Evolutionary conservation across 2,888 invertebrate species (phyloP).

Genomic region (Eupithecia abbreviata): DNA sequence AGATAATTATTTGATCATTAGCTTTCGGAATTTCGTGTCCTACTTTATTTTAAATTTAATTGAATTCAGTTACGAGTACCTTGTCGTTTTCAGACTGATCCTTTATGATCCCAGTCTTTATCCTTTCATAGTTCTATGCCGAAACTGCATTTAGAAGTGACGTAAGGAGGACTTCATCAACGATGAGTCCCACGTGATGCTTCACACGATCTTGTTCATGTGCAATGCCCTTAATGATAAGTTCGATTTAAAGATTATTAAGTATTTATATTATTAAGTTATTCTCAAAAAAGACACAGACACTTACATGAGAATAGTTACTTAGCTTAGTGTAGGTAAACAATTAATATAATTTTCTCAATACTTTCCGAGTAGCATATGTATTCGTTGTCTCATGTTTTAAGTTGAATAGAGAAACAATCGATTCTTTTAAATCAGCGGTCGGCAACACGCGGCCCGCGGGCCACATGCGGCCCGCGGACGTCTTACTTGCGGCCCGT

Average conservation of each 20-base stretch:
- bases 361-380: too few relatives aligned
- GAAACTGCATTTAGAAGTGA: slow-evolving; percentile 38
- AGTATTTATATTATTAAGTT: too few relatives aligned
- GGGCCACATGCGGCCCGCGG: too few relatives aligned
- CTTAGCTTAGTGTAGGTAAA: too few relatives aligned
- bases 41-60: not conserved
- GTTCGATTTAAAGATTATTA: too few relatives aligned
- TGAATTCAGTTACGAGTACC: not conserved
- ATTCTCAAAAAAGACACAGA: too few relatives aligned
- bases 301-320: too few relatives aligned
- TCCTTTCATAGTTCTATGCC: not conserved
- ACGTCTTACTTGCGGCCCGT: too few relatives aligned
- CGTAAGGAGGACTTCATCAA: slow-evolving; percentile 51
- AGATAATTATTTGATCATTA: too few relatives aligned
- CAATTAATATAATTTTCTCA: too few relatives aligned
- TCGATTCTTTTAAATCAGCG: not conserved
- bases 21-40: slow-evolving; percentile 8
- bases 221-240: not conserved
- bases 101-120: not conserved
- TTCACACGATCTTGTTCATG: slow-evolving; percentile 37
- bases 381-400: not conserved
- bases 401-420: not conserved
- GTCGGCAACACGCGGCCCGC: too few relatives aligned
- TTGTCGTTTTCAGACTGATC: not conserved
- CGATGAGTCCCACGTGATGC: slow-evolving; percentile 53